These are phyloP conservation scores for Setipinna tenuifilis DNA, from an alignment of 2,797 vertebrate genomes.

Conservation along the genomic window DNA sequence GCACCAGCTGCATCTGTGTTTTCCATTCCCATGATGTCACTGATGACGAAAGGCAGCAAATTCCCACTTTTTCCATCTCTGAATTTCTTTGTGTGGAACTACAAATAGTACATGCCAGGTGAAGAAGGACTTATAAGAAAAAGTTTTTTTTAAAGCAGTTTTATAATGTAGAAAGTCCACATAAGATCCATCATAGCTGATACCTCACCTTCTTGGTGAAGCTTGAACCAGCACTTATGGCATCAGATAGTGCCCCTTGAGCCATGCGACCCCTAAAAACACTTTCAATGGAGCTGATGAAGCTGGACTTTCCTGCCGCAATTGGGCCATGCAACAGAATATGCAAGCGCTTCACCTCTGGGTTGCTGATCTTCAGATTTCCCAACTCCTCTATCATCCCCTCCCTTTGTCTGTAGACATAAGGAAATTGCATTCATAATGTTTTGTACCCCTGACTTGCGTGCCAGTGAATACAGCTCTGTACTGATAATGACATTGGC, in stretches of 20 bases:
- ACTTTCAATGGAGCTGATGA: background rate
- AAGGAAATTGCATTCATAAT: background rate
- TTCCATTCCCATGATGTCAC: background rate
- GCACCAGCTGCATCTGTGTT: background rate
- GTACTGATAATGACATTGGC: too few relatives aligned
- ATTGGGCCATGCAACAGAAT: background rate
- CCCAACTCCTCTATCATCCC: background rate
- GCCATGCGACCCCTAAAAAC: background rate
- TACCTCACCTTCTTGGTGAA: background rate
- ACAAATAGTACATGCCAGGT: background rate
- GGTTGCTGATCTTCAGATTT: background rate
- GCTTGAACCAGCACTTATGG: background rate
- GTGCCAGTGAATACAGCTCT: too few relatives aligned
- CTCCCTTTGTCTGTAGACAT: background rate
- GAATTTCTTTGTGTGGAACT: background rate
- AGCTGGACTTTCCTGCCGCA: background rate
- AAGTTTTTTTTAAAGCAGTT: background rate
- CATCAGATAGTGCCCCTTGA: background rate
- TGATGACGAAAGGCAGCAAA: background rate
- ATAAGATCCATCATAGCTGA: background rate
- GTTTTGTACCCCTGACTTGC: too few relatives aligned
- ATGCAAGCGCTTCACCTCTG: background rate
- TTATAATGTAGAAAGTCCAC: background rate
- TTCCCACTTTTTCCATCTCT: background rate
- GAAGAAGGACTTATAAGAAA: background rate